Evolutionary conservation across 64 coral and sea anemone genomes (phyloP).

Genomic region (Acropora yongei): DNA sequence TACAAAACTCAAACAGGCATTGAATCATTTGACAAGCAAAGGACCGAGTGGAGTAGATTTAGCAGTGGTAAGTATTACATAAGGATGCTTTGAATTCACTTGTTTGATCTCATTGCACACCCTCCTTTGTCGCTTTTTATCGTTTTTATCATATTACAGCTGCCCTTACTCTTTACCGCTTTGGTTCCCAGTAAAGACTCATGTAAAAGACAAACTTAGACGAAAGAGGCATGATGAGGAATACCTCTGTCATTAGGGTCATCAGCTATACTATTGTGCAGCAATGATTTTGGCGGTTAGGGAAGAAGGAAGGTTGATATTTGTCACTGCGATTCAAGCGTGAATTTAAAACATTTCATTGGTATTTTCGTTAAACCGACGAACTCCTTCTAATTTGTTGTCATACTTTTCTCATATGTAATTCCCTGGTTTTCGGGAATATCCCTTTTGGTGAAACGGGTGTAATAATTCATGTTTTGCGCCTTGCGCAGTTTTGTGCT

Average conservation of each 20-base stretch:
- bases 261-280: no score
- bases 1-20: conserved; percentile 76
- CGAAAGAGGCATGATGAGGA: no score
- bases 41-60: conserved; percentile 63
- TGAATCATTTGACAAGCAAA: conserved; percentile 78
- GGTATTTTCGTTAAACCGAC: neutral
- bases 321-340: neutral
- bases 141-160: neutral
- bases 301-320: neutral
- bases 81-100: neutral
- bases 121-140: neutral
- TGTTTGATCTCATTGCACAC: no score
- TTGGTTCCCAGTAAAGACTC: no score
- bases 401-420: neutral
- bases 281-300: no score
- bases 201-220: no score
- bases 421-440: neutral
- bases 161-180: no score
- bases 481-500: neutral
- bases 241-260: no score
- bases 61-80: conserved; percentile 78
- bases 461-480: neutral
- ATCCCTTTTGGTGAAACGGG: neutral
- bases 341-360: neutral
- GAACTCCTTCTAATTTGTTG: neutral